These are phyloP conservation scores for Erethizon dorsatum DNA, from an alignment of 2,797 vertebrate genomes.

Conservation along the genomic window DNA sequence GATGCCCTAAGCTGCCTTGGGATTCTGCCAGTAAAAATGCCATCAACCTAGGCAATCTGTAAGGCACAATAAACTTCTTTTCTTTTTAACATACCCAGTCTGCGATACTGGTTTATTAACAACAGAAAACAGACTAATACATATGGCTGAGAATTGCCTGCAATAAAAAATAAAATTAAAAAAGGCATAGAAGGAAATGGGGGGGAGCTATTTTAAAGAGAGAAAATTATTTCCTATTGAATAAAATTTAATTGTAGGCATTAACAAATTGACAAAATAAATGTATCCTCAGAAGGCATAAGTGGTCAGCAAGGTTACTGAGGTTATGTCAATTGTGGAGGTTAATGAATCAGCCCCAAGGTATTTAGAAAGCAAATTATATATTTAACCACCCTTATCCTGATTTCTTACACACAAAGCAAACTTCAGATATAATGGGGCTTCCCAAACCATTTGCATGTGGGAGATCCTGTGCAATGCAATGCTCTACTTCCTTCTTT, in stretches of 20 bases:
- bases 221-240: background rate
- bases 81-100: background rate
- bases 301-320: background rate
- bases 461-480: background rate
- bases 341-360: background rate
- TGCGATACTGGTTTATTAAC: background rate
- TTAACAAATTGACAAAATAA: slow-evolving; percentile 59
- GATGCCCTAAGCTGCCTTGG: background rate
- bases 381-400: slow-evolving; percentile 53
- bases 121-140: background rate
- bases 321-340: background rate
- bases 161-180: background rate
- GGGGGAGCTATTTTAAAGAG: slow-evolving; percentile 1
- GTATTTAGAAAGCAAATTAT: slow-evolving; percentile 51
- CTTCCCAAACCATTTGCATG: slow-evolving; percentile 1
- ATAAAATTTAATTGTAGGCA: slow-evolving; percentile 9
- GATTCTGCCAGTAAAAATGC: background rate
- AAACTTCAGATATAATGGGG: background rate
- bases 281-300: background rate
- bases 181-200: background rate
- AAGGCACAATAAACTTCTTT: background rate
- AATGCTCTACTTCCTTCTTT: slow-evolving; percentile 46
- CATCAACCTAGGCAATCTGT: background rate
- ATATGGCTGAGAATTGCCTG: slow-evolving; percentile 9
- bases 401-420: slow-evolving; percentile 39